phyloP scores from a whole-genome alignment of 2,113 vertebrate species.

The Hucho hucho region DNA sequence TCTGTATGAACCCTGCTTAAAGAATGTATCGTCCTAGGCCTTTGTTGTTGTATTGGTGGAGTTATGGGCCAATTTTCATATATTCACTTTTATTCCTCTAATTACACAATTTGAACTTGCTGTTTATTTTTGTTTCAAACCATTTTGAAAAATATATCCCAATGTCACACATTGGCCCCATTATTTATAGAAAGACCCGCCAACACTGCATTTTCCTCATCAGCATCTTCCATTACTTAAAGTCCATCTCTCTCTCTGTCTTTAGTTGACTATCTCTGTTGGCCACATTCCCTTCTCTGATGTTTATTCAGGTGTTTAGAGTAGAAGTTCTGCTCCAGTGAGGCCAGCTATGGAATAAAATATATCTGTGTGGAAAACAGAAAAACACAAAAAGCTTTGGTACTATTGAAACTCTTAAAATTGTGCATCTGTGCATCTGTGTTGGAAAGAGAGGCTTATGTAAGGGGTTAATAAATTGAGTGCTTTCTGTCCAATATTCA shows the following conservation, averaged over 20 bases:
- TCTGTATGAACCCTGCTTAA: too few species aligned
- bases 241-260: conserved; percentile 7
- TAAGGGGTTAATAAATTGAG: conserved; percentile 22
- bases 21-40: too few species aligned
- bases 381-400: conserved; percentile 30
- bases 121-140: too few species aligned
- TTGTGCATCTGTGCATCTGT: conserved; percentile 26
- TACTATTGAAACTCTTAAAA: conserved; percentile 8
- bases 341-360: conserved; percentile 43
- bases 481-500: conserved; percentile 57
- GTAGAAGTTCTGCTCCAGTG: conserved; percentile 34
- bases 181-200: too few species aligned
- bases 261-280: conserved; percentile 11
- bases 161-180: too few species aligned
- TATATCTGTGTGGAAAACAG: conserved; percentile 45
- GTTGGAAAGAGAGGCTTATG: conserved; percentile 46
- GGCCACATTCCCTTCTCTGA: background rate
- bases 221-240: background rate
- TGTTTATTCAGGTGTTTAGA: conserved; percentile 56
- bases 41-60: too few species aligned
- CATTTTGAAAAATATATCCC: too few species aligned
- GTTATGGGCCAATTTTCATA: too few species aligned
- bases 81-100: too few species aligned
- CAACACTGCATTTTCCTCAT: too few species aligned
- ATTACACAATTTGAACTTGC: too few species aligned